phyloP scores from a whole-genome alignment of 2,888 invertebrate species.

The Rugalucina vietnamica region DNA sequence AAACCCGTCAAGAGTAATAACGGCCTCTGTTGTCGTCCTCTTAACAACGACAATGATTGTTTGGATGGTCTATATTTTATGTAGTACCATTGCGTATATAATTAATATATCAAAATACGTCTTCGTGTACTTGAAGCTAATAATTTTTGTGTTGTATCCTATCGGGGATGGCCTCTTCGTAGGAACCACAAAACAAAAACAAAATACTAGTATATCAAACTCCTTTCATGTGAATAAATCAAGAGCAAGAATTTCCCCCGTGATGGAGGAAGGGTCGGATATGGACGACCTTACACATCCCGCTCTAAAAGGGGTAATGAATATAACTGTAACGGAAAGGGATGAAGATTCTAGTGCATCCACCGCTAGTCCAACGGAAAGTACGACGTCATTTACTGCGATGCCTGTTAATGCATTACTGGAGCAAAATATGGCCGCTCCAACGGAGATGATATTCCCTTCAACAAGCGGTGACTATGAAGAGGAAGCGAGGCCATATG shows the following conservation, averaged over 20 bases:
- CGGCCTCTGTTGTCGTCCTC: conserved; percentile 29
- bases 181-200: neutral
- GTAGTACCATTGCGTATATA: conserved; percentile 1
- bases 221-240: neutral
- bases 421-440: no score
- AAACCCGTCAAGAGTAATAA: conserved; percentile 46
- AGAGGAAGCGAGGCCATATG: no score
- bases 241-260: neutral
- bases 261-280: neutral
- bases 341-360: no score
- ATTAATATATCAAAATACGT: conserved; percentile 4
- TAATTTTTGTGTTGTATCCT: conserved; percentile 39
- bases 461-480: neutral
- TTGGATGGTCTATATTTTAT: conserved; percentile 37
- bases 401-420: no score
- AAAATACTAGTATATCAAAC: neutral
- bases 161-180: conserved; percentile 50
- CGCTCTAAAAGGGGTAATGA: neutral
- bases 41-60: conserved; percentile 2
- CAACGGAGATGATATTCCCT: no score
- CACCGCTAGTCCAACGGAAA: no score
- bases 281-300: neutral
- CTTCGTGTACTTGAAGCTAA: conserved; percentile 40
- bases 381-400: no score
- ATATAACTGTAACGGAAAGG: neutral